Base-by-base conservation (phyloP, 2,888 invertebrate genomes). In the Acleris literana region DNA sequence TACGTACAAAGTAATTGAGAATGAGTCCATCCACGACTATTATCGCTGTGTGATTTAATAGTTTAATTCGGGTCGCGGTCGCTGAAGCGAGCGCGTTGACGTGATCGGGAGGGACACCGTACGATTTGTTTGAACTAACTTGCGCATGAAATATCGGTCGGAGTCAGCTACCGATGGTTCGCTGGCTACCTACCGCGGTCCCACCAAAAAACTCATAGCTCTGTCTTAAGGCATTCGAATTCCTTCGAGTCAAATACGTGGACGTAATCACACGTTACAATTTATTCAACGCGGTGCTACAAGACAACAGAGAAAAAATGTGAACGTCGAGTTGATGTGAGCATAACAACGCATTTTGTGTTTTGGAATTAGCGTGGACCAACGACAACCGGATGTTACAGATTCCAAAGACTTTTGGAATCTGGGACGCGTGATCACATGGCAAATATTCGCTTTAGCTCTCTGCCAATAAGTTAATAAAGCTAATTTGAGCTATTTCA, bases 111-210 rank as follows among this genome's bases (percentile, higher is more conserved):
- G 83, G 78, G 91, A 91, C 92, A 88, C 85, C 89, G 88, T 90
- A 92, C 88, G 91, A 92, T 92, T 92, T 92, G 91, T 92, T 92
- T 90, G 87, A 92, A 87, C 89, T 87, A 88, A 89, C 86, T 86
- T 88, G 87, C 89, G 90, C 88, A 90, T 86, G 88, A 88, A 89
- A 88, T 85, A 81, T 83, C 79, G 81, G 73, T 76, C 76, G 81
- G 85, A 87, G 83, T 83, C 87, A 85, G 92, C 92, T 92, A 91
- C 92, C 90, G 92, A 87, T 92, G 90, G 91, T 89, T 92, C 81
- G 92, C 90, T 92, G 89, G 85, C 77, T 88, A 91, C 92, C 91
- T 92, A 90, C 92, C 92, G 90, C 88, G 84, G 87, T 78, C 78
- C 78, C 82, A 80, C 79, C 79, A 90, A 74, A 73, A 89, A 87